Conservation (phyloP, 2,888 invertebrate genomes). For the Scaptomyza parva region DNA sequence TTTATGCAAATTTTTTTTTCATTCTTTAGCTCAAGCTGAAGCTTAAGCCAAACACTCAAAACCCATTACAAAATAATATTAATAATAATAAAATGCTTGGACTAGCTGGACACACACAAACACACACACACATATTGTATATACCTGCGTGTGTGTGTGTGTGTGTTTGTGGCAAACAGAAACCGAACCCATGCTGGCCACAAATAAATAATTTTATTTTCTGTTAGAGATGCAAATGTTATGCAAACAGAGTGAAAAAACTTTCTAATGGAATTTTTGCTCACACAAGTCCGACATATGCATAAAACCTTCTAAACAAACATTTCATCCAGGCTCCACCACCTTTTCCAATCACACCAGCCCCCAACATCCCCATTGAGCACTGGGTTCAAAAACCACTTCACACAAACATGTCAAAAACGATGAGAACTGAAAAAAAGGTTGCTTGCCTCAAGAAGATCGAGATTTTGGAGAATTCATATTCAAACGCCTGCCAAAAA, state of each 20-base stretch:
- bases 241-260: slow-evolving; percentile 77
- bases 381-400: slow-evolving; percentile 50
- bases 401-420: slow-evolving; percentile 67
- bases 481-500: background rate
- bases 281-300: slow-evolving; percentile 77
- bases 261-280: slow-evolving; percentile 78
- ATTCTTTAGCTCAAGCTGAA: no score
- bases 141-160: slow-evolving; percentile 5
- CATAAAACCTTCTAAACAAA: slow-evolving; percentile 75
- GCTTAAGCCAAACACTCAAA: slow-evolving; percentile 62
- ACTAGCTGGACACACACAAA: slow-evolving; percentile 29
- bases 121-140: slow-evolving; percentile 2
- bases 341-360: slow-evolving; percentile 12
- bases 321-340: slow-evolving; percentile 33
- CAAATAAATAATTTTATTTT: slow-evolving; percentile 77
- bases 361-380: slow-evolving; percentile 3
- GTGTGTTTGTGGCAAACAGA: slow-evolving; percentile 28
- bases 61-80: slow-evolving; percentile 80
- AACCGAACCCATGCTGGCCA: slow-evolving; percentile 40
- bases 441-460: slow-evolving; percentile 42
- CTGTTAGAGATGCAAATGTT: slow-evolving; percentile 70
- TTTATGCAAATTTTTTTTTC: slow-evolving; percentile 78
- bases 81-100: slow-evolving; percentile 64
- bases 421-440: slow-evolving; percentile 25
- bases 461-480: slow-evolving; percentile 8